Evolutionary conservation across 2,888 invertebrate species (phyloP), one percentile per base, ranked within the genome.

Genomic region (Tridacna crocea): DNA sequence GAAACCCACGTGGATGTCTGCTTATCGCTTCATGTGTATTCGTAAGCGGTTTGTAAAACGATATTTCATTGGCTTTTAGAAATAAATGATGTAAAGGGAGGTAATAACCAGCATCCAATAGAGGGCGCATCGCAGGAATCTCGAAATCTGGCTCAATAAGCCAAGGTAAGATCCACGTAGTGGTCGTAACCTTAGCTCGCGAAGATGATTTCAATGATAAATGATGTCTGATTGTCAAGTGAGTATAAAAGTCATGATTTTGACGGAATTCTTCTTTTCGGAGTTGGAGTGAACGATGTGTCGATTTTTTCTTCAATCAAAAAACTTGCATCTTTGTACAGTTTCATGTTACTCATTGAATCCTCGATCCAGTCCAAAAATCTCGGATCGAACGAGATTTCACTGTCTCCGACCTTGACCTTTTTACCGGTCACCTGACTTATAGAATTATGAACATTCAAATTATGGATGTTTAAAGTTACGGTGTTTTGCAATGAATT

Each of bases 391-490:
- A 87, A 87, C 27, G 77, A 75, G 22, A 85, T 77, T 58, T 89
- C 87, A 19, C 72, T 66, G 13, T 88, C 84, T 15, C 79, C 82
- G 2, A 87, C 46, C 75, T 85, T 89, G 66, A 87, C 77, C 66
- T 85, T 86, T 22, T 84, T 80, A 60, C 82, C 88, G 61, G 85
- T 79, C 0, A 83, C 78, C 24, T 79, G 80, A 22, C 84, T 87
- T 19, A 89, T 78, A 0, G 89, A 88, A 47, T 89, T 88, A 79
- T 89, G 89, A 22, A 89, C 89, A 24, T 80, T 87, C 0, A 89
- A 58, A 68, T 89, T 89, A 75, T 89, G 89, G 2, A 78, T 80
- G 63, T 84, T 89, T 13, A 89, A 75, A 2, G 88, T 88, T 26
- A 84, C 87, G 11, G 83, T 55, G 27, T 74, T 82, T 55, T 87